Percentiles rank a stretch among this genome's conserved stretches.
Evolutionary conservation across 2,113 vertebrate species (phyloP).

Genomic region (Toxostoma redivivum): DNA sequence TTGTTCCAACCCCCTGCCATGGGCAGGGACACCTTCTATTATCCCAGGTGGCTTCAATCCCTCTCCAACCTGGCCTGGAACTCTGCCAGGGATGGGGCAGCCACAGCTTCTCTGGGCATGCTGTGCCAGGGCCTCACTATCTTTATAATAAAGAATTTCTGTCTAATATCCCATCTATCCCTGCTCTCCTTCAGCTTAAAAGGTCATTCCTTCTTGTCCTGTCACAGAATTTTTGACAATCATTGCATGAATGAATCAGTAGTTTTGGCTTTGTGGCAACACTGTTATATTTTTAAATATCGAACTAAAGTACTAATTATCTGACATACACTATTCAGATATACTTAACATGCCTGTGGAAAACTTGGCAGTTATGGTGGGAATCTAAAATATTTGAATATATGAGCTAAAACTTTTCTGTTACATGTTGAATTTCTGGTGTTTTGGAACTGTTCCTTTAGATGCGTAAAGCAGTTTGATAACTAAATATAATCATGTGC

Average conservation of each 20-base stretch:
- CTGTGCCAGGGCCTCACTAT: not conserved
- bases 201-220: not conserved
- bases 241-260: not conserved
- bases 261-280: not conserved
- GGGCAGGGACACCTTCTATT: not conserved
- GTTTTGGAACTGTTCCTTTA: not conserved
- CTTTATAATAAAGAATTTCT: not conserved
- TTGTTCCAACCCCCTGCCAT: not conserved
- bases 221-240: not conserved
- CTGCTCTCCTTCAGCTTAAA: not conserved
- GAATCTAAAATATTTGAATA: not conserved
- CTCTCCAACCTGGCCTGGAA: accelerated
- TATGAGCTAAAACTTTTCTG: not conserved
- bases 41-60: not conserved
- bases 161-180: not conserved
- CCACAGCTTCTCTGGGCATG: not conserved
- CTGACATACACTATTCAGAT: not conserved
- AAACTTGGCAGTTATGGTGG: not conserved
- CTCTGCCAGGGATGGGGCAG: not conserved
- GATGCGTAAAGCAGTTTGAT: not conserved
- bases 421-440: not conserved
- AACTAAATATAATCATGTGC: not conserved
- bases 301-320: not conserved
- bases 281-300: not conserved
- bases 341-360: not conserved